A percentile compares a stretch with the other conserved stretches of the same genome.
Evolutionary conservation across 2,888 invertebrate genomes (phyloP).

Genomic region (Drosophila atripex): DNA sequence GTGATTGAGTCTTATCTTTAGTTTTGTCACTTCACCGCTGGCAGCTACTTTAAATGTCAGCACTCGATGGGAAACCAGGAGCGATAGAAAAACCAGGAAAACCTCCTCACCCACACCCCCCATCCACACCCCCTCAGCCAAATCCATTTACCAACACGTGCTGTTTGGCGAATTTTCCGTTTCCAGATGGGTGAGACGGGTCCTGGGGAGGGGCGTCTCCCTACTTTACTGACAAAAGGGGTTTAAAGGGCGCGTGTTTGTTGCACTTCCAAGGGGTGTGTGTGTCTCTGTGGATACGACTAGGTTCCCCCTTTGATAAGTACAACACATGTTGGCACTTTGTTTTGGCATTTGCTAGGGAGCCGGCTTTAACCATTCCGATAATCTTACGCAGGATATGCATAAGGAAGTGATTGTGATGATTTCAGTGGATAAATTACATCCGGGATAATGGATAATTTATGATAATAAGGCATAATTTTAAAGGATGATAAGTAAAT

Average conservation of each 20-base stretch:
- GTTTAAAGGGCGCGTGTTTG: constrained; percentile 52
- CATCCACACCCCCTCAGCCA: neutral
- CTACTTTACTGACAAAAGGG: constrained; percentile 62
- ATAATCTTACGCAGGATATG: constrained; percentile 16
- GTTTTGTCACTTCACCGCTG: constrained; percentile 78
- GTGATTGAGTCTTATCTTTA: constrained; percentile 78
- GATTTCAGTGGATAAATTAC: constrained; percentile 18
- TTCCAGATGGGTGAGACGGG: constrained; percentile 7
- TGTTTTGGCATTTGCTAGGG: constrained; percentile 67
- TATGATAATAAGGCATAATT: neutral
- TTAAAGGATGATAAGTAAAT: no score
- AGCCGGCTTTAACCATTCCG: constrained; percentile 48
- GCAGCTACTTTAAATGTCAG: constrained; percentile 78
- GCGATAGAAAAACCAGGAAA: constrained; percentile 3
- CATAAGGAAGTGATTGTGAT: constrained; percentile 8
- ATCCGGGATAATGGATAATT: neutral
- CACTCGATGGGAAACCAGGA: constrained; percentile 40
- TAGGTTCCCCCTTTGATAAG: constrained; percentile 56
- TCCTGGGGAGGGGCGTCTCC: constrained; percentile 19
- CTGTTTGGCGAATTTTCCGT: constrained; percentile 50
- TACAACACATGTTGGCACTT: constrained; percentile 79
- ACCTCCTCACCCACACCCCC: constrained; percentile 1
- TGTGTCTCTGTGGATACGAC: constrained; percentile 7
- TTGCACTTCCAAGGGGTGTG: constrained; percentile 33
- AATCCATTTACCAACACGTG: constrained; percentile 59